Conservation (phyloP, 2,113 vertebrate species). For the Hylia prasina region DNA sequence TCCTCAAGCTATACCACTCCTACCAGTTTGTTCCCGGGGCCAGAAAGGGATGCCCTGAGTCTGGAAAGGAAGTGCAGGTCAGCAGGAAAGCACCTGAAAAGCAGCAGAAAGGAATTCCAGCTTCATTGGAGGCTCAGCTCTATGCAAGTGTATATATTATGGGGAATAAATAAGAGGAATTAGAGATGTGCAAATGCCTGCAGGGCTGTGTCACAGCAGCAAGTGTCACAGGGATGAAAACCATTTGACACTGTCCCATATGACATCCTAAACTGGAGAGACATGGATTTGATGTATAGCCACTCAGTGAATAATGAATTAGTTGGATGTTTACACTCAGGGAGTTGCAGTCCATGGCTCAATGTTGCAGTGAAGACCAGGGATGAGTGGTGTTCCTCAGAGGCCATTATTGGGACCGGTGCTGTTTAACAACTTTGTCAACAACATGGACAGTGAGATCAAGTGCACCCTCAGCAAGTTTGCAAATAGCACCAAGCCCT, state of each 20-base stretch:
- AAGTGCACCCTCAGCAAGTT: background rate
- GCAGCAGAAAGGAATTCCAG: background rate
- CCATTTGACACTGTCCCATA: background rate
- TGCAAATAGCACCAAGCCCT: background rate
- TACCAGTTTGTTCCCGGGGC: background rate
- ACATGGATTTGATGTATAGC: background rate
- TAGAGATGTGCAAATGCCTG: background rate
- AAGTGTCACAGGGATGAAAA: background rate
- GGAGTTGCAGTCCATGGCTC: background rate
- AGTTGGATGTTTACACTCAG: background rate
- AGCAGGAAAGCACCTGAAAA: background rate
- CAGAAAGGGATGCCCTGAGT: background rate
- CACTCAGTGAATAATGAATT: background rate
- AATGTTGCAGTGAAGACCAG: background rate
- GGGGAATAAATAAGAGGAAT: background rate
- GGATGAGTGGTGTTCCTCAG: background rate
- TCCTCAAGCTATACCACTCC: background rate
- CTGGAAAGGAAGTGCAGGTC: background rate
- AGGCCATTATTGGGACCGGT: rapidly evolving
- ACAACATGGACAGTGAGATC: background rate
- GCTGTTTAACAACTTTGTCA: background rate
- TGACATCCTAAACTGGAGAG: background rate
- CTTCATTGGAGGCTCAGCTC: background rate
- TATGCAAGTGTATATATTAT: background rate
- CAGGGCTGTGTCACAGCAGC: background rate